Evolutionary conservation across 2,888 invertebrate species (phyloP), one percentile per base, ranked within the genome.

Genomic region (Xanthostigma xanthostigma): DNA sequence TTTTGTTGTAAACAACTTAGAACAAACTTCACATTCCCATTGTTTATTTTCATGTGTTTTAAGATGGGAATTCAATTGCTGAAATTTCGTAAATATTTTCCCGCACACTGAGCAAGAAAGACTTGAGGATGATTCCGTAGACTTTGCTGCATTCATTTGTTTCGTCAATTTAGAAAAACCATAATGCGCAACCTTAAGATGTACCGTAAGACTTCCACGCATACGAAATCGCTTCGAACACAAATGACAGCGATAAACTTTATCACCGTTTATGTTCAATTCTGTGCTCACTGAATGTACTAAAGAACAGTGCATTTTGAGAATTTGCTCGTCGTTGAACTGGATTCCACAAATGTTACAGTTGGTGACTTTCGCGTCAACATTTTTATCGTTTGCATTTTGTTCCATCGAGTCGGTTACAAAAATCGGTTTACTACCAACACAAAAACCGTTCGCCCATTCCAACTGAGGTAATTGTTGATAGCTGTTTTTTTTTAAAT

Each of bases 1-100:
- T 66, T 90, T 90, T 2, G 89, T 90, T 0, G 89, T 89, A 62
- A 90, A 90, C 65, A 79, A 75, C 70, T 90, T 90, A 49, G 75
- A 74, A 64, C 90, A 90, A 41, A 85, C 79, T 59, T 88, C 86
- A 61, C 90, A 90, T 61, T 84, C 83, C 88, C 88, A 90, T 61
- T 84, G 82, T 64, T 89, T 89, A 46, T 78, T 79, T 54, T 83
- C 81, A 50, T 70, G 70, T 2, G 65, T 67, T 57, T 68, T 68
- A 51, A 50, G 17, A 51, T 47, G 40, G 36, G 39, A 38, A 40
- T 49, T 42, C 46, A 38, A 35, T 33, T 45, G 49, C 45, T 45
- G 47, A 10, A 27, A 13, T 38, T 45, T 51, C 38, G 9, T 37
- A 35, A 45, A 47, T 17, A 17, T 42, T 45, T 47, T 48, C 37